Conservation (phyloP, 2,888 invertebrate species). For the Pantelozetes paolii region DNA sequence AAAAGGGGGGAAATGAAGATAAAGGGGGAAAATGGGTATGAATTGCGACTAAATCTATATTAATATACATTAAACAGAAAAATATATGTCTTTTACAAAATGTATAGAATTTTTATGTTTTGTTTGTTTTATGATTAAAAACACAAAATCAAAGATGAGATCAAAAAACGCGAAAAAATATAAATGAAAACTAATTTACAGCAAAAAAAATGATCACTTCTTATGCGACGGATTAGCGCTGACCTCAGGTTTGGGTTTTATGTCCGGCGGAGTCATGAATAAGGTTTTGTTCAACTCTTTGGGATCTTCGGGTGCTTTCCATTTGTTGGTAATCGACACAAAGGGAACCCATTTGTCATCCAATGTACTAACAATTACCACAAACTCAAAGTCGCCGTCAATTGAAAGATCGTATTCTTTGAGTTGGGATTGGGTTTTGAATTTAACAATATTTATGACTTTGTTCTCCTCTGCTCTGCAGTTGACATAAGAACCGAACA, state of each 20-base stretch:
- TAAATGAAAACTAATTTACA: neutral
- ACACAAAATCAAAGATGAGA: slow-evolving; percentile 3
- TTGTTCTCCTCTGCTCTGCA: slow-evolving; percentile 31
- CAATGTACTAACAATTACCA: neutral
- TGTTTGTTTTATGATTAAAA: slow-evolving; percentile 4
- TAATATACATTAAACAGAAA: slow-evolving; percentile 3
- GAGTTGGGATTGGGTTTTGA: slow-evolving; percentile 19
- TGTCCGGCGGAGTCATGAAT: slow-evolving; percentile 4
- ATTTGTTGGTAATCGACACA: slow-evolving; percentile 6
- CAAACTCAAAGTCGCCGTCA: slow-evolving; percentile 14
- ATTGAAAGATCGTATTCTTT: neutral
- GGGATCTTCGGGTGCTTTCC: slow-evolving; percentile 27
- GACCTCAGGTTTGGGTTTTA: slow-evolving; percentile 11
- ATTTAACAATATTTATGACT: slow-evolving; percentile 26
- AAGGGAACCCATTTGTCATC: slow-evolving; percentile 17
- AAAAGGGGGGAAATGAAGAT: neutral
- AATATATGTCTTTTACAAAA: slow-evolving; percentile 8
- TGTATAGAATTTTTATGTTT: neutral
- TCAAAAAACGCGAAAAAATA: neutral
- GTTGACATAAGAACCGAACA: slow-evolving; percentile 24
- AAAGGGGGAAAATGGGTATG: neutral
- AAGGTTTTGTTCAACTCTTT: neutral
- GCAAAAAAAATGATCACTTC: neutral
- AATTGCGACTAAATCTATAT: too few relatives aligned
- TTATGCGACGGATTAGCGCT: slow-evolving; percentile 9